Conservation (phyloP, 2,888 invertebrate genomes). For the Tetragonula carbonaria region DNA sequence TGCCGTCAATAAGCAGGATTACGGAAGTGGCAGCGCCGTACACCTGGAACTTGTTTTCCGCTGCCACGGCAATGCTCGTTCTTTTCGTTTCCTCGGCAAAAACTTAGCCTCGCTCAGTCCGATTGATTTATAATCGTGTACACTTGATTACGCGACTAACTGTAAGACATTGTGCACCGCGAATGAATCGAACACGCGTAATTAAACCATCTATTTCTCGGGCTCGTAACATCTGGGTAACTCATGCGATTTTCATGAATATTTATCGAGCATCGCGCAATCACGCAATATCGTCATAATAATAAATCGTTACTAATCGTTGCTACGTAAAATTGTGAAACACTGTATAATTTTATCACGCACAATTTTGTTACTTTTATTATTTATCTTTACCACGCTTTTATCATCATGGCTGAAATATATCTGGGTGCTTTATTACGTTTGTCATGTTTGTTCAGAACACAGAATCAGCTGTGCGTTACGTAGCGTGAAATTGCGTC, state of each 20-base stretch:
- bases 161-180: constrained; percentile 36
- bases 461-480: neutral
- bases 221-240: constrained; percentile 9
- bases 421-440: neutral
- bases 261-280: neutral
- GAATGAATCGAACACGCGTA: constrained; percentile 25
- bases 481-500: constrained; percentile 54
- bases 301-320: too few relatives aligned
- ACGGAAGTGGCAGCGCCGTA: constrained; percentile 14
- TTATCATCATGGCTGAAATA: too few relatives aligned
- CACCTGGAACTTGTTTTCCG: neutral
- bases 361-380: too few relatives aligned
- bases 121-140: constrained; percentile 32
- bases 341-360: too few relatives aligned
- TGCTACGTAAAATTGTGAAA: too few relatives aligned
- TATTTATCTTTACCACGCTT: too few relatives aligned
- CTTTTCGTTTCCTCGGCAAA: too few relatives aligned
- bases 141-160: constrained; percentile 45
- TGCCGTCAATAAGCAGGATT: constrained; percentile 26
- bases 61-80: constrained; percentile 7
- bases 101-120: neutral
- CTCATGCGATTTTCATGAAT: neutral
- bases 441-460: neutral
- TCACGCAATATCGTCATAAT: neutral
- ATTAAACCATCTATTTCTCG: constrained; percentile 23